These are phyloP conservation scores for Coptodon bakossiorum DNA, from an alignment of 2,113 vertebrate species.

Conservation along the genomic window DNA sequence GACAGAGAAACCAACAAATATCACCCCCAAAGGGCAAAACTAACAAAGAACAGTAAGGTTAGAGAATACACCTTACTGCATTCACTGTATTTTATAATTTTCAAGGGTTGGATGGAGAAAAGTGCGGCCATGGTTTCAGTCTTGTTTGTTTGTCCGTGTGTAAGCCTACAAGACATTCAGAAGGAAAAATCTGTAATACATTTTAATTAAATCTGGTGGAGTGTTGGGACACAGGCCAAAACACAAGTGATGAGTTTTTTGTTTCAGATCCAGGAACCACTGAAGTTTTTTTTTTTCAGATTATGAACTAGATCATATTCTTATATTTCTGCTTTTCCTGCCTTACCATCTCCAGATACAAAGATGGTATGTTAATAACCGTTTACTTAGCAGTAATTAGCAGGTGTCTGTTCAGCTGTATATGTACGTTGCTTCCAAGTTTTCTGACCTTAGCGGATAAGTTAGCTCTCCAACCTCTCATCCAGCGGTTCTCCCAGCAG, in stretches of 20 bases:
- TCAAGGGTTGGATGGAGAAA: neutral
- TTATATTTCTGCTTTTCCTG: neutral
- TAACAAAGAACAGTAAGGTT: neutral
- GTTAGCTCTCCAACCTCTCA: neutral
- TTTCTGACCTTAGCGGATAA: neutral
- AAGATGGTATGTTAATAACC: neutral
- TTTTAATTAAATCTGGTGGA: neutral
- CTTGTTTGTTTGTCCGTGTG: neutral
- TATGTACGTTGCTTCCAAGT: accelerated
- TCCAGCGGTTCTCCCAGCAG: neutral
- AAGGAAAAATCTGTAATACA: neutral
- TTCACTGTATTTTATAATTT: neutral
- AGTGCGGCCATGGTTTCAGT: neutral
- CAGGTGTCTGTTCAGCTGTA: neutral
- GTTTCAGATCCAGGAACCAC: neutral
- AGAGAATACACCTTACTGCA: neutral
- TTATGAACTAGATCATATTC: neutral
- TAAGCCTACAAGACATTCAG: neutral
- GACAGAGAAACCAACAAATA: neutral
- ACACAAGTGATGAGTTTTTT: neutral
- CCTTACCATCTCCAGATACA: neutral
- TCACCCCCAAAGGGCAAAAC: neutral
- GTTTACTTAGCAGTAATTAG: neutral
- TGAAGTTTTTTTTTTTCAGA: neutral
- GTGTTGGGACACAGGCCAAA: neutral